phyloP scores from a whole-genome alignment of 2,113 vertebrate species.

The Scomber colias region DNA sequence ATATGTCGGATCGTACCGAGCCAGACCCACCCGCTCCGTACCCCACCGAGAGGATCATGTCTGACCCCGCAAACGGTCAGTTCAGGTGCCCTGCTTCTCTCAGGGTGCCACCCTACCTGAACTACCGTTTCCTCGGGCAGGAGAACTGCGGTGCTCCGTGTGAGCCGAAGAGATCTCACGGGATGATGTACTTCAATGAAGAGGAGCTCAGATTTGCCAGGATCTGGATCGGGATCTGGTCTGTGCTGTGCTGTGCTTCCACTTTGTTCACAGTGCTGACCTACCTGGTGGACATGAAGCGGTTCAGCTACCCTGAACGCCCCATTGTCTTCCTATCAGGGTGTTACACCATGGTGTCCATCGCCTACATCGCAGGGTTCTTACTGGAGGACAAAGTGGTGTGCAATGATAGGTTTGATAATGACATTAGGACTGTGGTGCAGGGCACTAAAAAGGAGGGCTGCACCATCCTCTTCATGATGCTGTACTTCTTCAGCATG shows the following conservation, averaged over 20 bases:
- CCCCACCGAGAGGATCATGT: conserved; percentile 46
- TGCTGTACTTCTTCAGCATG: conserved; percentile 99
- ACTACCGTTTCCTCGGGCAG: conserved; percentile 94
- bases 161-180: conserved; percentile 88
- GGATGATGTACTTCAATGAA: conserved; percentile 94
- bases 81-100: conserved; percentile 91
- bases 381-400: conserved; percentile 93
- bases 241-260: conserved; percentile 93
- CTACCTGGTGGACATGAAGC: conserved; percentile 96
- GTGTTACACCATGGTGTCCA: conserved; percentile 94
- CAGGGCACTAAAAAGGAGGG: conserved; percentile 97
- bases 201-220: conserved; percentile 93
- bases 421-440: conserved; percentile 92
- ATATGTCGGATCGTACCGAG: conserved; percentile 89
- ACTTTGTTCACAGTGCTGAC: conserved; percentile 95
- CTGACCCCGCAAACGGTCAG: conserved; percentile 67
- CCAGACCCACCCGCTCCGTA: conserved; percentile 76
- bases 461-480: conserved; percentile 98
- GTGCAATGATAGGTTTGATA: conserved; percentile 94
- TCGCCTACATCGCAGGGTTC: conserved; percentile 95
- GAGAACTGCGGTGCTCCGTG: conserved; percentile 95
- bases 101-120: conserved; percentile 92
- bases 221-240: conserved; percentile 98
- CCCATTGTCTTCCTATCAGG: conserved; percentile 97
- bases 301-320: conserved; percentile 95